These are phyloP conservation scores for Trididemnum miniatum DNA, from an alignment of 23 tunicate genomes.

Conservation along the genomic window DNA sequence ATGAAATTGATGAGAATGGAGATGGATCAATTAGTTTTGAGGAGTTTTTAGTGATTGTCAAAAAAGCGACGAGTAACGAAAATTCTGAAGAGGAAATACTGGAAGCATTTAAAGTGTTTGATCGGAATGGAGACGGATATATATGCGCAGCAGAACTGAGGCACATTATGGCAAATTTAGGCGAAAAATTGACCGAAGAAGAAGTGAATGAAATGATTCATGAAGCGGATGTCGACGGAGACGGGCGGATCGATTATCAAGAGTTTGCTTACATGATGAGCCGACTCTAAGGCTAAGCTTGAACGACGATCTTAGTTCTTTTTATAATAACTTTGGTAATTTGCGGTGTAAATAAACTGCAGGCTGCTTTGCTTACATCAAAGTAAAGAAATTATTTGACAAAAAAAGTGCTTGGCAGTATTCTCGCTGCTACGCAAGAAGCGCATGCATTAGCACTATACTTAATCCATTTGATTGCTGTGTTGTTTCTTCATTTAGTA, in stretches of 20 bases:
- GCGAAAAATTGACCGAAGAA: background rate
- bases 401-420: no score
- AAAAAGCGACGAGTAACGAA: background rate
- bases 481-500: no score
- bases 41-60: background rate
- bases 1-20: background rate
- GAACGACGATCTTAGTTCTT: background rate
- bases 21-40: constrained; percentile 1
- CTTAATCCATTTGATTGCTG: no score
- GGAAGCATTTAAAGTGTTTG: constrained; percentile 10
- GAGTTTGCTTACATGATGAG: constrained; percentile 25
- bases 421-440: no score
- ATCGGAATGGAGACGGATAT: constrained; percentile 9
- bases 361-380: no score
- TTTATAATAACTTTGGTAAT: no score
- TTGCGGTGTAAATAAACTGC: no score
- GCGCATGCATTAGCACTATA: no score
- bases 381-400: no score
- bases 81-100: constrained; percentile 1
- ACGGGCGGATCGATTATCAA: constrained; percentile 9
- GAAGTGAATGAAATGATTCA: constrained; percentile 14
- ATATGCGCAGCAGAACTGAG: constrained; percentile 8
- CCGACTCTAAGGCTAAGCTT: background rate
- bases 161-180: background rate
- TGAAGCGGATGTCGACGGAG: constrained; percentile 30